These are phyloP conservation scores for Acipenser transmontanus DNA, from an alignment of 2,797 vertebrate species.

Conservation along the genomic window DNA sequence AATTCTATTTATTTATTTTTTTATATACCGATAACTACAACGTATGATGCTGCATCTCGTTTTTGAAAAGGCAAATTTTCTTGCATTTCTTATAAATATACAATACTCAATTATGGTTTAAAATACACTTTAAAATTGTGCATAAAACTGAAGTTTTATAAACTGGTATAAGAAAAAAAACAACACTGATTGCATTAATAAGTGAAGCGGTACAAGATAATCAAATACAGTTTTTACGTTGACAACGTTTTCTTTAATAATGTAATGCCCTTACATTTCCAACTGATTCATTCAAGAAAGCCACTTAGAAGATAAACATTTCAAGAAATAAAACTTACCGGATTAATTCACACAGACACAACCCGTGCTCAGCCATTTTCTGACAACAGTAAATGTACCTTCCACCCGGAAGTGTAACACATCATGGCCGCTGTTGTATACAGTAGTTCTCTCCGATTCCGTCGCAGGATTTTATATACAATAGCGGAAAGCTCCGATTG, in stretches of 20 bases:
- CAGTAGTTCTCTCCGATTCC: conserved; percentile 28
- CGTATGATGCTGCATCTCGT: too few species aligned
- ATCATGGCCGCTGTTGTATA: conserved; percentile 5
- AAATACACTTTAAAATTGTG: too few species aligned
- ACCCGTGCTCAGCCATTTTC: conserved; percentile 41
- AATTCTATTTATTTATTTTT: too few species aligned
- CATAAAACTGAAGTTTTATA: too few species aligned
- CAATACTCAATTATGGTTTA: too few species aligned
- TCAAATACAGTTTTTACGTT: neutral
- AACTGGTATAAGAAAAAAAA: neutral
- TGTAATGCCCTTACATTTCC: neutral
- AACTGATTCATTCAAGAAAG: conserved; percentile 19
- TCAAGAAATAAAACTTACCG: conserved; percentile 27
- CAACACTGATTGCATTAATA: neutral
- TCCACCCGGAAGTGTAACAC: conserved; percentile 23
- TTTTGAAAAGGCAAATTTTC: too few species aligned
- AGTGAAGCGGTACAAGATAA: too few species aligned
- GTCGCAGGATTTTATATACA: neutral
- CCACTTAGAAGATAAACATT: neutral
- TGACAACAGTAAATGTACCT: conserved; percentile 22
- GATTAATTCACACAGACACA: conserved; percentile 46
- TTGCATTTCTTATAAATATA: too few species aligned
- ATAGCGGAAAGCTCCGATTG: too few species aligned
- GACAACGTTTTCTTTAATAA: neutral
- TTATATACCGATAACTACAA: too few species aligned